Evolutionary conservation across 2,113 vertebrate species (phyloP).

Genomic region (Micronisus gabar): DNA sequence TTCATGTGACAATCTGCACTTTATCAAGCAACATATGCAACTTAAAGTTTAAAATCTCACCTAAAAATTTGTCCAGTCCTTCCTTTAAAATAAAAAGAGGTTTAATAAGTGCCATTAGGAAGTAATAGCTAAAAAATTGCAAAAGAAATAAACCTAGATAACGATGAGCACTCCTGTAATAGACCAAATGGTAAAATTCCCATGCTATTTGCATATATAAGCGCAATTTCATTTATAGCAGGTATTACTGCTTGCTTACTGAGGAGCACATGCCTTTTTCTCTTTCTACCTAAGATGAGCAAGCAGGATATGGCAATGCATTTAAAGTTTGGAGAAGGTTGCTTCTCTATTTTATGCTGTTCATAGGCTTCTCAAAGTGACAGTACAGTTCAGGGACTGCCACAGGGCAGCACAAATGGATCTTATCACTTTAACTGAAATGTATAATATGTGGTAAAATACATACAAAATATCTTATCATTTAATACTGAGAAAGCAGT

Average conservation of each 20-base stretch:
- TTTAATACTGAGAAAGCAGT: background rate
- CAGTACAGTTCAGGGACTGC: background rate
- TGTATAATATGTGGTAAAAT: background rate
- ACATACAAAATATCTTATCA: background rate
- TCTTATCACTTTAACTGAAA: background rate
- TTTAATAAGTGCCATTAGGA: background rate
- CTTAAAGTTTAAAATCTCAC: background rate
- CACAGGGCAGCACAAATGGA: background rate
- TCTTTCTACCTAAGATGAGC: background rate
- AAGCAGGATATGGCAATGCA: background rate
- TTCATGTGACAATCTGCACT: background rate
- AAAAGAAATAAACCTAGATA: background rate
- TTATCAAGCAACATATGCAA: background rate
- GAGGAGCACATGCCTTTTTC: background rate
- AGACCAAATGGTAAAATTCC: background rate
- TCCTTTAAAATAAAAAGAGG: background rate
- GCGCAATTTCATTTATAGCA: background rate
- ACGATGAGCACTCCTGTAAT: background rate
- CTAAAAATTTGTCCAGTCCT: background rate
- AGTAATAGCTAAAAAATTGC: background rate
- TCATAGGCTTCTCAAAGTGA: background rate
- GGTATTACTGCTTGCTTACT: background rate
- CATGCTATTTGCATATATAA: background rate
- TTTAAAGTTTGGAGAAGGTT: background rate
- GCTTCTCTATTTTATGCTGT: background rate